Conservation (phyloP, 2,113 vertebrate species). For the Rhipidura dahli region DNA sequence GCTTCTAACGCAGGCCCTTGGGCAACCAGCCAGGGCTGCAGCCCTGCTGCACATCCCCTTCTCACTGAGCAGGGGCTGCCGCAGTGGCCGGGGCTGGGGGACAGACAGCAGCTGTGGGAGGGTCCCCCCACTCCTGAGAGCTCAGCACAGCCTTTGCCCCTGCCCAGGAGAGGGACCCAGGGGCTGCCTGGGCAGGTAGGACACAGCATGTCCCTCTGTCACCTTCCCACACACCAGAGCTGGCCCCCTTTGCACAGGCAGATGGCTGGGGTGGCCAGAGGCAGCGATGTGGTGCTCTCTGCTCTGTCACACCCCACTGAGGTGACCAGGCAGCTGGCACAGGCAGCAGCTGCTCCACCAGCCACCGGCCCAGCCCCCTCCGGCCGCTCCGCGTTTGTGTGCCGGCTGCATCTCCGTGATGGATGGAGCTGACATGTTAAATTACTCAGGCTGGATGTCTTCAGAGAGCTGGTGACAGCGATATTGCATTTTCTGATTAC, state of each 20-base stretch:
- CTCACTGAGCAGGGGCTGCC: not conserved
- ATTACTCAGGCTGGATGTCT: conserved; percentile 77
- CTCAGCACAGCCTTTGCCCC: not conserved
- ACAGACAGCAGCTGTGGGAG: not conserved
- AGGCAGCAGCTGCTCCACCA: not conserved
- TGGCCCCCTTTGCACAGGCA: not conserved
- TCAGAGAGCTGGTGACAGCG: conserved; percentile 68
- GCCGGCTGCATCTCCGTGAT: conserved; percentile 57
- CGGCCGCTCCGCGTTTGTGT: not conserved
- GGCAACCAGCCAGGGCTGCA: not conserved
- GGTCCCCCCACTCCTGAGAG: not conserved
- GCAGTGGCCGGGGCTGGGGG: not conserved
- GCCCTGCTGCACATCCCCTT: not conserved
- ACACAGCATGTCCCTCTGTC: not conserved
- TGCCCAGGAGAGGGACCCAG: accelerated
- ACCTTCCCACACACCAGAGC: not conserved
- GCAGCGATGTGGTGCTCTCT: accelerated
- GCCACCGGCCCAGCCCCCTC: not conserved
- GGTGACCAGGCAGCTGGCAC: not conserved
- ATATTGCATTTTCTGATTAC: conserved; percentile 79
- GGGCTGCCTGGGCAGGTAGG: accelerated
- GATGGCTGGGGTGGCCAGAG: not conserved
- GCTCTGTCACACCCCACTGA: accelerated
- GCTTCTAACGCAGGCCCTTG: not conserved
- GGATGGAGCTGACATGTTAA: conserved; percentile 80